Conservation (phyloP, 2,113 vertebrate genomes). For the Paradoxurus hermaphroditus region DNA sequence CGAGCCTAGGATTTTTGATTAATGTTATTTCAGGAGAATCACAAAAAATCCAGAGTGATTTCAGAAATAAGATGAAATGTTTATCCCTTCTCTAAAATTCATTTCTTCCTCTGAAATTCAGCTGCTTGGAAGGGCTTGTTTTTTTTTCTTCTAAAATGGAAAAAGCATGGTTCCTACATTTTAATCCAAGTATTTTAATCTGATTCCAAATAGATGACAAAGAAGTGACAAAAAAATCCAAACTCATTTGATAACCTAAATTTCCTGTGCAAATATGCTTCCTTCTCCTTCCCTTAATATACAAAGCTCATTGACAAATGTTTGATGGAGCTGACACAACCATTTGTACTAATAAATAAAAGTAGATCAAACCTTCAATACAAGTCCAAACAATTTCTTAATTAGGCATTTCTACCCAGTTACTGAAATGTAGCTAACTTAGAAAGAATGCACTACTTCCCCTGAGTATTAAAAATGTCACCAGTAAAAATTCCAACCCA, state of each 20-base stretch:
- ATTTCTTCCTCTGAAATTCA: not conserved
- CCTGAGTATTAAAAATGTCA: slow-evolving; percentile 77
- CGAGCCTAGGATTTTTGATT: not conserved
- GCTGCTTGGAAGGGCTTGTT: not conserved
- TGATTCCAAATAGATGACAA: not conserved
- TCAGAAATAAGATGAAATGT: not conserved
- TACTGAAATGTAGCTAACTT: slow-evolving; percentile 60
- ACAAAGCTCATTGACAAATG: slow-evolving; percentile 59
- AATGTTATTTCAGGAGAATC: not conserved
- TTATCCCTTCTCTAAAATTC: not conserved
- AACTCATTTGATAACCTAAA: not conserved
- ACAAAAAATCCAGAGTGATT: not conserved
- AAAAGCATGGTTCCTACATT: not conserved
- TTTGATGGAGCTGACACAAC: slow-evolving; percentile 56
- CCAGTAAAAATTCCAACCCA: slow-evolving; percentile 59
- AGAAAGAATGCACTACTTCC: slow-evolving; percentile 44
- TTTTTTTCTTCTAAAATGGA: not conserved
- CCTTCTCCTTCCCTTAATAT: not conserved
- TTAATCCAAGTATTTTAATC: not conserved
- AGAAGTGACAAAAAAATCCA: not conserved
- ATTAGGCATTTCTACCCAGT: slow-evolving; percentile 54
- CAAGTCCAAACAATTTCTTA: slow-evolving; percentile 69
- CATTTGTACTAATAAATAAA: slow-evolving; percentile 63
- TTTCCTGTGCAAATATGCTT: not conserved
- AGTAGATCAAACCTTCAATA: slow-evolving; percentile 45